Evolutionary conservation across 2,113 vertebrate species (phyloP), one percentile per base, ranked within the genome.

Genomic region (Choloepus hoffmanni): DNA sequence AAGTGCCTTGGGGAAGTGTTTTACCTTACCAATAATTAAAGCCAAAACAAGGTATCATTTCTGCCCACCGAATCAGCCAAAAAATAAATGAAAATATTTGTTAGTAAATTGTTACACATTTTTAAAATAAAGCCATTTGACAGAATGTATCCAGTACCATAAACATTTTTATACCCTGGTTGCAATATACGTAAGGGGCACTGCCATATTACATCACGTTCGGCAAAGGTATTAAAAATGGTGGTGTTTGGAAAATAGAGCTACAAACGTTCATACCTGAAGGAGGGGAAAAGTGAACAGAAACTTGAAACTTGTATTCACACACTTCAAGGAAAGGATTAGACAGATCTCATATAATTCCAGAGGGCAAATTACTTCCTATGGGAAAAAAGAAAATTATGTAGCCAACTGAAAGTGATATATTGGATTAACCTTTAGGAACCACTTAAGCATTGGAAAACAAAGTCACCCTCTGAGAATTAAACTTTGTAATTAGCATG

Each of bases 81-180:
- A 48, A 82, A 50, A 18, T 43, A 70, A 60, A 72, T 43, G 8
- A 73, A 67, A 79, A 33, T 24, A 62, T n/a, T 84, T 50, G 12
- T 83, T 67, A 30, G 43, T 85, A 70, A 82, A 62, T 83, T 67
- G 19, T 85, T 36, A 53, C 21, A 65, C 79, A 48, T 43, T 90
- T 90, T 81, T 36, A 36, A 92, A 65, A 78, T 63, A 77, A 94
- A 78, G n/a, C n/a, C 62, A 19, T 70, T 90, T 88, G 40, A 62
- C 14, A 85, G 43, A 77, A 50, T 67, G 24, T 67, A 53, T 78
- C 21, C 62, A 60, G 26, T 23, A 15, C 24, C 67, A 40, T 82
- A 92, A 85, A 85, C 4, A 28, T 72, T 53, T 55, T 86, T 90
- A 83, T 68, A 19, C 23, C 21, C 77, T 50, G 28, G 40, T 87